These are phyloP conservation scores for Sclerodermus sp. DNA, from an alignment of 2,888 invertebrate species.

Conservation along the genomic window DNA sequence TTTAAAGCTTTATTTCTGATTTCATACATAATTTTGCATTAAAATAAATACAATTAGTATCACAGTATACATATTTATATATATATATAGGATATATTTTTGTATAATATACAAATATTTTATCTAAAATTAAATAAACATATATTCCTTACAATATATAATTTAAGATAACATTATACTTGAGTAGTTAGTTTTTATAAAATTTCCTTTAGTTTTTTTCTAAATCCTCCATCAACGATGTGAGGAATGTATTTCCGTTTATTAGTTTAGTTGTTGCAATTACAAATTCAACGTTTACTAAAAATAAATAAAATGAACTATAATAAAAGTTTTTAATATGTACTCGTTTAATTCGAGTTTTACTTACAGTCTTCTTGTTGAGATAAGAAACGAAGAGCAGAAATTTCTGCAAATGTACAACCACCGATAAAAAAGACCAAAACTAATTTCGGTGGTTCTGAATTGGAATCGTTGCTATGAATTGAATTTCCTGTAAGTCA, in stretches of 20 bases:
- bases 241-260: slow-evolving; percentile 84
- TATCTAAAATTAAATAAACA: too few relatives aligned
- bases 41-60: too few relatives aligned
- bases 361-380: slow-evolving; percentile 70
- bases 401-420: slow-evolving; percentile 92
- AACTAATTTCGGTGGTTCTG: slow-evolving; percentile 70
- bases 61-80: too few relatives aligned
- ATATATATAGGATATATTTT: too few relatives aligned
- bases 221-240: slow-evolving; percentile 68
- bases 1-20: too few relatives aligned
- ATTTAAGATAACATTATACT: too few relatives aligned
- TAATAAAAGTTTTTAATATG: neutral
- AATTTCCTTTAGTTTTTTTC: slow-evolving; percentile 12
- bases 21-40: too few relatives aligned
- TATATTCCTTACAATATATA: too few relatives aligned
- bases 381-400: slow-evolving; percentile 72
- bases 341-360: neutral
- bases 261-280: slow-evolving; percentile 90
- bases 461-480: slow-evolving; percentile 55
- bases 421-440: slow-evolving; percentile 96
- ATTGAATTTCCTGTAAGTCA: slow-evolving; percentile 53
- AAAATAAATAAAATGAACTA: slow-evolving; percentile 25
- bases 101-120: too few relatives aligned
- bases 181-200: neutral
- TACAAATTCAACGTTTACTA: slow-evolving; percentile 82